phyloP scores from a whole-genome alignment of 2,113 vertebrate species.

The Poeciliopsis prolifica region DNA sequence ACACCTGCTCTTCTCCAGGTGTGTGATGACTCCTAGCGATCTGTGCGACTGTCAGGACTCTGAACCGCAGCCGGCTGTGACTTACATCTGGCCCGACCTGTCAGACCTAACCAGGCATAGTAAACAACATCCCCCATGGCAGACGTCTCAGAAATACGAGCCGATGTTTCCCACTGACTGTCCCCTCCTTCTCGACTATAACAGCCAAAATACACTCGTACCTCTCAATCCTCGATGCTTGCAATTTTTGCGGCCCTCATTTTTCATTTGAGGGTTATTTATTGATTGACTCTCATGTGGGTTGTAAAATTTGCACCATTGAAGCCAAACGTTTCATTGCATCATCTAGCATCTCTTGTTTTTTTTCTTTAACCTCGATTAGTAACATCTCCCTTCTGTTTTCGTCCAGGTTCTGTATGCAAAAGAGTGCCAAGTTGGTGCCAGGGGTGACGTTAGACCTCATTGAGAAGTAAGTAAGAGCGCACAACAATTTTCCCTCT shows the following conservation, averaged over 20 bases:
- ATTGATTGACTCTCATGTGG: constrained; percentile 28
- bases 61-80: constrained; percentile 41
- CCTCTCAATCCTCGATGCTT: constrained; percentile 39
- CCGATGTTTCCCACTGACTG: background rate
- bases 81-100: constrained; percentile 49
- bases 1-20: constrained; percentile 29
- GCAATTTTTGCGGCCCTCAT: constrained; percentile 46
- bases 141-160: constrained; percentile 40
- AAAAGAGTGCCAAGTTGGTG: constrained; percentile 96
- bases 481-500: background rate
- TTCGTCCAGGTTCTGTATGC: constrained; percentile 94
- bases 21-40: constrained; percentile 17
- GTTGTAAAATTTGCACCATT: constrained; percentile 27
- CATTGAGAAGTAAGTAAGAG: constrained; percentile 94
- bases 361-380: constrained; percentile 25
- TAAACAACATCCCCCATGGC: constrained; percentile 47
- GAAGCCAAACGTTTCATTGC: constrained; percentile 35
- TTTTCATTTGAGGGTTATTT: constrained; percentile 41
- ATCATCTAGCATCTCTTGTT: constrained; percentile 18
- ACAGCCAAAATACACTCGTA: constrained; percentile 45
- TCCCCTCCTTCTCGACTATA: constrained; percentile 21
- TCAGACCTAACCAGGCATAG: constrained; percentile 26
- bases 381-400: constrained; percentile 15
- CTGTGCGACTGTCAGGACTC: constrained; percentile 12
- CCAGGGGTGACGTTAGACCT: constrained; percentile 98